Evolutionary conservation across 2,888 invertebrate species (phyloP).

Genomic region (Megalurothrips usitatus): DNA sequence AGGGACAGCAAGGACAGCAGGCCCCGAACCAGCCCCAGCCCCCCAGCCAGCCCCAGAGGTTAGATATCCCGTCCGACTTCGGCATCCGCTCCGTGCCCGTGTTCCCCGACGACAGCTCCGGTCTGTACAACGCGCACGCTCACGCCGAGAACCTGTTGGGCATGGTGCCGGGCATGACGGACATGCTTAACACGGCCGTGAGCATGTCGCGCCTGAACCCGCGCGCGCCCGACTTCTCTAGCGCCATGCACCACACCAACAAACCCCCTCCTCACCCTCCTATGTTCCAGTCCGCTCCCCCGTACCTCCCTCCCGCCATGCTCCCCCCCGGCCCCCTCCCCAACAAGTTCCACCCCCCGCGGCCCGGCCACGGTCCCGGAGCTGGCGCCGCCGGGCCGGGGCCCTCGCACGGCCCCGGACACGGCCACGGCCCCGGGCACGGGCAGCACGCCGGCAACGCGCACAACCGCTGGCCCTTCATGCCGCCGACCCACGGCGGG

Average conservation of each 20-base stretch:
- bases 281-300: slow-evolving; percentile 22
- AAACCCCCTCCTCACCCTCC: slow-evolving; percentile 37
- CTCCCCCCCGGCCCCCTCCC: slow-evolving; percentile 35
- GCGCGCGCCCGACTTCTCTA: slow-evolving; percentile 72
- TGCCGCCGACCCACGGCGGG: slow-evolving; percentile 42
- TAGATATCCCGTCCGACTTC: neutral
- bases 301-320: slow-evolving; percentile 31
- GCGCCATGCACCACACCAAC: slow-evolving; percentile 44
- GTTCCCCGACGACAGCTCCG: slow-evolving; percentile 42
- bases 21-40: slow-evolving; percentile 43
- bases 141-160: slow-evolving; percentile 46
- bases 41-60: slow-evolving; percentile 35
- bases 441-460: slow-evolving; percentile 29
- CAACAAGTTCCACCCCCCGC: slow-evolving; percentile 36
- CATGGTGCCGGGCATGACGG: slow-evolving; percentile 47
- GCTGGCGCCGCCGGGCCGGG: neutral
- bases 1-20: slow-evolving; percentile 42
- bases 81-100: slow-evolving; percentile 39
- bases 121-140: slow-evolving; percentile 35
- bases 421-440: neutral
- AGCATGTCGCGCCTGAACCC: slow-evolving; percentile 69
- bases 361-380: slow-evolving; percentile 27
- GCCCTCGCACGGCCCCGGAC: neutral
- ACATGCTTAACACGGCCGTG: slow-evolving; percentile 47
- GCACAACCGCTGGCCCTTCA: slow-evolving; percentile 43